A percentile compares a stretch with the other conserved stretches of the same genome.
phyloP scores from a whole-genome alignment of 2,888 invertebrate species.

The Agrotis puta region DNA sequence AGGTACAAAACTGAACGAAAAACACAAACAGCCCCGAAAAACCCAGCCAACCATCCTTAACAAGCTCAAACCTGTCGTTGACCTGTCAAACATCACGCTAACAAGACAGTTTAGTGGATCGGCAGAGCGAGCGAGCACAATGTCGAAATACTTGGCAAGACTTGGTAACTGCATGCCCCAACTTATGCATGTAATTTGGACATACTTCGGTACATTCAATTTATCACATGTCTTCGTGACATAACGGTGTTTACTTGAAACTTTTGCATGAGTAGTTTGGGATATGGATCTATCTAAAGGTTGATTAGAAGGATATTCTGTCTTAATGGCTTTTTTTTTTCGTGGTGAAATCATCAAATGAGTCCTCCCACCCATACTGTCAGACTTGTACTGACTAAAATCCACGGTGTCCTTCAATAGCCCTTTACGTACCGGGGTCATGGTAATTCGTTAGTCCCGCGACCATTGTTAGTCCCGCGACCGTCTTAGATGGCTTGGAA shows the following conservation, averaged over 20 bases:
- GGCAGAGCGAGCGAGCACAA: slow-evolving; percentile 37
- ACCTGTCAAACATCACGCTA: slow-evolving; percentile 30
- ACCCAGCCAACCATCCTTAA: not conserved
- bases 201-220: slow-evolving; percentile 54
- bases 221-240: slow-evolving; percentile 47
- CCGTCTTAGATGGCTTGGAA: too few species aligned
- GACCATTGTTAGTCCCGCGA: too few species aligned
- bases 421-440: too few species aligned
- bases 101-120: slow-evolving; percentile 44
- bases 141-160: slow-evolving; percentile 49
- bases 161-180: slow-evolving; percentile 44
- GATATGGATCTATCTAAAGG: not conserved
- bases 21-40: slow-evolving; percentile 12
- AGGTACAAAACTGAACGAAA: not conserved
- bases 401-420: too few species aligned
- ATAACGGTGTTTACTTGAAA: slow-evolving; percentile 40
- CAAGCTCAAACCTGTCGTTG: slow-evolving; percentile 5
- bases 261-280: slow-evolving; percentile 10
- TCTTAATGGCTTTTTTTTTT: too few species aligned
- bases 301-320: slow-evolving; percentile 8
- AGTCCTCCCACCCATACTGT: too few species aligned
- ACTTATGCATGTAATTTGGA: slow-evolving; percentile 55
- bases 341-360: too few species aligned
- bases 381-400: too few species aligned
- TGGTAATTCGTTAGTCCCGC: too few species aligned